Evolutionary conservation across 2,797 vertebrate species (phyloP).

Genomic region (Hirundo rustica): DNA sequence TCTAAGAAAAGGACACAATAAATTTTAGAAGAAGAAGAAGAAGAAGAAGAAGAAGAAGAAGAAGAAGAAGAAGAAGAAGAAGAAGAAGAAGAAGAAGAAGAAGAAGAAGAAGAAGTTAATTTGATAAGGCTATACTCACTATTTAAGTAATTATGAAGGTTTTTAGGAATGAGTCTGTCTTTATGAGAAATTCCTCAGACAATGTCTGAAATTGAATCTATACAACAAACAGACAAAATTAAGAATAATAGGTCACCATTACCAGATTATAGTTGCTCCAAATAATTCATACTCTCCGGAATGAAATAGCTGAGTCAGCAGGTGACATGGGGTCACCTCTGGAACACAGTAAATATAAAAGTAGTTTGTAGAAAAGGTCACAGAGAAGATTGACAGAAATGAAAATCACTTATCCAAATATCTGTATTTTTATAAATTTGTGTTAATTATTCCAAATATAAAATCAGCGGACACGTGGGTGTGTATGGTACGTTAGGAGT

Average conservation of each 20-base stretch:
- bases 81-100: not conserved
- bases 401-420: not conserved
- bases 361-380: not conserved
- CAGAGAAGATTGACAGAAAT: not conserved
- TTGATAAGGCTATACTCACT: not conserved
- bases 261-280: not conserved
- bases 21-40: not conserved
- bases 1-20: not conserved
- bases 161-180: not conserved
- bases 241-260: not conserved
- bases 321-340: not conserved
- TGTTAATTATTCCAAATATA: not conserved
- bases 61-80: not conserved
- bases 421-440: not conserved
- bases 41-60: rapidly evolving
- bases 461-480: not conserved
- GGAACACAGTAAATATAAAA: not conserved
- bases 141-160: not conserved
- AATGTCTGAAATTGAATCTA: not conserved
- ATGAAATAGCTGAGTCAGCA: not conserved
- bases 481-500: not conserved
- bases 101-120: not conserved
- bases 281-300: not conserved
- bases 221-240: not conserved
- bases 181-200: not conserved